A percentile compares a stretch with the other conserved stretches of the same genome.
phyloP scores from a whole-genome alignment of 2,888 invertebrate species.

The Dendrolimus houi region DNA sequence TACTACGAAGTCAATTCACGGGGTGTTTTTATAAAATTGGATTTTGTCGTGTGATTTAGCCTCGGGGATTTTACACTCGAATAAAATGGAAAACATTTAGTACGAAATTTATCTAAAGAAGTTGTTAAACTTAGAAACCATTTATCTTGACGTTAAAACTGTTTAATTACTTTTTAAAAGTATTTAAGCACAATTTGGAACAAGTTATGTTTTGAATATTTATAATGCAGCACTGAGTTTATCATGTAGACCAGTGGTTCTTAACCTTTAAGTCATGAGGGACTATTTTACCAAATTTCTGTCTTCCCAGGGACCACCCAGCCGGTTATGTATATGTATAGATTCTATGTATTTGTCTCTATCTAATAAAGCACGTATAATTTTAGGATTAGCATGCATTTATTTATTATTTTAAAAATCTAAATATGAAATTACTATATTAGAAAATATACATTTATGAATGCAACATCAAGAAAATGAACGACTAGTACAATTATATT shows the following conservation, averaged over 20 bases:
- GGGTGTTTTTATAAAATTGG: slow-evolving; percentile 22
- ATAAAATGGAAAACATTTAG: not conserved
- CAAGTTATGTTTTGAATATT: not conserved
- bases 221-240: not conserved
- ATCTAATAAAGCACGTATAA: too few relatives aligned
- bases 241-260: too few relatives aligned
- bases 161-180: slow-evolving; percentile 8
- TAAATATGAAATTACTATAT: too few relatives aligned
- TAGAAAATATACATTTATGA: too few relatives aligned
- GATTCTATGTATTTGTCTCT: too few relatives aligned
- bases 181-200: slow-evolving; percentile 3
- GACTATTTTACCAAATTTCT: too few relatives aligned
- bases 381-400: too few relatives aligned
- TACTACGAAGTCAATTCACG: slow-evolving; percentile 28
- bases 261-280: too few relatives aligned
- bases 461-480: not conserved
- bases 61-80: not conserved
- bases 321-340: too few relatives aligned
- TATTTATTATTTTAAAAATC: too few relatives aligned
- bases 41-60: not conserved
- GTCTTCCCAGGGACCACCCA: too few relatives aligned
- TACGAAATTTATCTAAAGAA: not conserved
- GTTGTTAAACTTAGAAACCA: not conserved
- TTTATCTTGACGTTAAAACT: slow-evolving; percentile 7
- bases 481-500: slow-evolving; percentile 16